Evolutionary conservation across 2,113 vertebrate species (phyloP), one percentile per base, ranked within the genome.

Genomic region (Hymenochirus boettgeri): DNA sequence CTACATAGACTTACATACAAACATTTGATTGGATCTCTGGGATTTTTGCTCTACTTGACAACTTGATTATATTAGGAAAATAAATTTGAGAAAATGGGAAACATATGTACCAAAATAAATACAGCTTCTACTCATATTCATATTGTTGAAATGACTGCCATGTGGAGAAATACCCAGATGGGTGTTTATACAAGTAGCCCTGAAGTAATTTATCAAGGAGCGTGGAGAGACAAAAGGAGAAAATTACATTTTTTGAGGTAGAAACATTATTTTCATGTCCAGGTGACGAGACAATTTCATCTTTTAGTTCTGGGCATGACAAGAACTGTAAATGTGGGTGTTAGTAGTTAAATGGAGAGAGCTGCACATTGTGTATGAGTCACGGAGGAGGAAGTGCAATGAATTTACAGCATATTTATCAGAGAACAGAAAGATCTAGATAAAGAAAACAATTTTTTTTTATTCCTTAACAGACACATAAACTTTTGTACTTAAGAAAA

Each of bases 51-150:
- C 29, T 29, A 12, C 51, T 45, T 54, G 48, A 42, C 17, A 53
- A 18, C 26, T 25, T 42, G 24, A 53, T 22, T 60, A 3, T 27
- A 19, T 24, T 23, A 29, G 26, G 21, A 33, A 65, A 65, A 50
- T 65, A 65, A 57, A 57, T 57, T 39, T 23, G 15, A 25, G 31
- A 23, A 15, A 42, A 66, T 66, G 46, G 39, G 46, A 51, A 57
- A 18, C 55, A 59, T 33, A 9, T 60, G 56, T 69, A 69, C 26
- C 39, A 52, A 69, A 69, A 60, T 60, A 69, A 69, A 53, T 50
- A 59, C 8, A 9, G 23, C 35, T 31, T 45, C 23, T 12, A 22
- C 31, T 29, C n/a, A 2, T n/a, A 39, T n/a, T 57, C 31, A 11
- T 42, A 26, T 51, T n/a, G 29, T 65, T 19, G 35, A 35, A 59